Percentiles rank a stretch among this genome's conserved stretches.
Evolutionary conservation across 1,140 invertebrate species (phyloP).

Genomic region (Caenorhabditis remanei): DNA sequence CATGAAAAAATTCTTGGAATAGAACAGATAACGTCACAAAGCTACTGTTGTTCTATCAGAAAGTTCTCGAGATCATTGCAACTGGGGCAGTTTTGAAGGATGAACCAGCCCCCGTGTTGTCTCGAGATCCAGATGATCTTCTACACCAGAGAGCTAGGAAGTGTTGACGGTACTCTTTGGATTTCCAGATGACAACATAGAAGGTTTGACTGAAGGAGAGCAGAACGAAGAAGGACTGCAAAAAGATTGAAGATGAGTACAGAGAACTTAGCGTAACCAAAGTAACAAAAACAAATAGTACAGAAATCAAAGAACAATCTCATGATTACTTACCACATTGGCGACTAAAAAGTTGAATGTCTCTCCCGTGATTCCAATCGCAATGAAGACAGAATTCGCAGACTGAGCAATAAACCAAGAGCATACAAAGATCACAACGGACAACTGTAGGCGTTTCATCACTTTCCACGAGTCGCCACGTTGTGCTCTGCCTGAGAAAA

Average conservation of each 20-base stretch:
- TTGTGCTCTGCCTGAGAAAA: neutral
- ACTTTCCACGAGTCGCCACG: conserved; percentile 34
- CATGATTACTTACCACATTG: conserved; percentile 10
- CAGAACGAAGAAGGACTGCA: conserved; percentile 14
- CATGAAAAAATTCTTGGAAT: neutral
- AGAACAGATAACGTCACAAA: neutral
- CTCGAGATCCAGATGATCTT: neutral
- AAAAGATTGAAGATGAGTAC: neutral
- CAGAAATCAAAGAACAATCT: neutral
- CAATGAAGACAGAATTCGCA: conserved; percentile 4
- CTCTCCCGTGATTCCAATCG: conserved; percentile 10
- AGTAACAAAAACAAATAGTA: no score
- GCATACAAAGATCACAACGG: conserved; percentile 27
- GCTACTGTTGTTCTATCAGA: neutral
- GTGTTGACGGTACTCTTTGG: conserved; percentile 21
- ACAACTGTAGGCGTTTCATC: conserved; percentile 17
- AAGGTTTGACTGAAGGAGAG: conserved; percentile 14
- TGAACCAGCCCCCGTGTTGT: neutral
- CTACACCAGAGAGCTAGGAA: neutral
- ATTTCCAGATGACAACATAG: conserved; percentile 26
- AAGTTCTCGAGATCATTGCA: conserved; percentile 10
- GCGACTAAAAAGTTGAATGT: conserved; percentile 10
- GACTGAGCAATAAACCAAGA: conserved; percentile 29
- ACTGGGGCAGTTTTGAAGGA: neutral
- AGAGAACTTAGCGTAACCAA: no score